Conservation (phyloP, 2,888 invertebrate genomes). For the Phyllotreta cruciferae region DNA sequence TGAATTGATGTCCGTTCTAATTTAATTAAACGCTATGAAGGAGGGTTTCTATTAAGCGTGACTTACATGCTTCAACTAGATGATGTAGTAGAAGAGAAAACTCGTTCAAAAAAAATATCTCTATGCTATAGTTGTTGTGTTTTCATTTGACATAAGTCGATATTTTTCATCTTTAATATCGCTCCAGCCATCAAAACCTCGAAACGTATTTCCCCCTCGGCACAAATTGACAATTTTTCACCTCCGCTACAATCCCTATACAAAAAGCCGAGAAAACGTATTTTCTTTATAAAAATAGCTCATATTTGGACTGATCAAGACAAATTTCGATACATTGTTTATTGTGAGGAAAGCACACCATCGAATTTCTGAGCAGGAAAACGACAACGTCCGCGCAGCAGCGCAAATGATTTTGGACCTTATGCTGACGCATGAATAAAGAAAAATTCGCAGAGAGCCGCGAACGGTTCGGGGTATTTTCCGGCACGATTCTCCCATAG, state of each 20-base stretch:
- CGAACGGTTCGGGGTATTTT: conserved; percentile 1
- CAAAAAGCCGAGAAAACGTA: conserved; percentile 42
- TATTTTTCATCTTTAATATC: conserved; percentile 4
- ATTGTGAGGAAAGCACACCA: conserved; percentile 47
- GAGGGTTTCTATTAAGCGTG: too few species aligned
- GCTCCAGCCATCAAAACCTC: background rate
- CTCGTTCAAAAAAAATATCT: too few species aligned
- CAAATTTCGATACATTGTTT: conserved; percentile 59
- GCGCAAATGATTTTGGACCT: background rate
- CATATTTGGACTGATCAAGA: conserved; percentile 56
- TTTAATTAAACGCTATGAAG: too few species aligned
- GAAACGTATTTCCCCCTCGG: conserved; percentile 17
- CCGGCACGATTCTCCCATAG: background rate
- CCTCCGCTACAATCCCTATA: conserved; percentile 40
- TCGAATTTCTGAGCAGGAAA: background rate
- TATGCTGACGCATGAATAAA: background rate
- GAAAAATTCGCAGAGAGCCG: background rate
- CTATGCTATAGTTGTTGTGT: too few species aligned
- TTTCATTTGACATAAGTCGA: too few species aligned
- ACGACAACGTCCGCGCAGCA: background rate
- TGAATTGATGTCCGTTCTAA: conserved; percentile 21
- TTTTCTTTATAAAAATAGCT: conserved; percentile 55
- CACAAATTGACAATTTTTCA: conserved; percentile 55
- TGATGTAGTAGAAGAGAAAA: too few species aligned
- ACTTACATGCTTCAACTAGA: too few species aligned